phyloP scores from a whole-genome alignment of 2,888 invertebrate genomes.

The Ormia ochracea region DNA sequence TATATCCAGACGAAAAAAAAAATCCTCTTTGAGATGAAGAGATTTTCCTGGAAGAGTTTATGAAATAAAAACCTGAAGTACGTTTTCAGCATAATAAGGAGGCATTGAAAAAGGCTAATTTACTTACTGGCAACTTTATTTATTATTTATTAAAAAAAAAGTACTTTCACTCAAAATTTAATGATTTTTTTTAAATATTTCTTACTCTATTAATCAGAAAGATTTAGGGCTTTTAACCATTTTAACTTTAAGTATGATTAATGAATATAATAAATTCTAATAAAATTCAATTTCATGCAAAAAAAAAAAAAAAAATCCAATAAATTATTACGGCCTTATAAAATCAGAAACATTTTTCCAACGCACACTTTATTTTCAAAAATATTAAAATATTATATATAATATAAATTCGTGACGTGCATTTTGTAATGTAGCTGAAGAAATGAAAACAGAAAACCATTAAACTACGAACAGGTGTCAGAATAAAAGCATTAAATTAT shows the following conservation, averaged over 20 bases:
- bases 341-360: background rate
- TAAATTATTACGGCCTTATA: background rate
- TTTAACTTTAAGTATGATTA: background rate
- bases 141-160: background rate
- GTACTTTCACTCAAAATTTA: too few relatives aligned
- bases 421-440: background rate
- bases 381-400: background rate
- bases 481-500: conserved; percentile 47
- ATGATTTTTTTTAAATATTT: background rate
- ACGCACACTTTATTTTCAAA: background rate
- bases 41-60: too few relatives aligned
- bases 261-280: conserved; percentile 20
- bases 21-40: too few relatives aligned
- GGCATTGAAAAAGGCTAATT: too few relatives aligned
- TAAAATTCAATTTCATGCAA: background rate
- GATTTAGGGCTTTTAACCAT: background rate
- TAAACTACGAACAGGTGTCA: conserved; percentile 61
- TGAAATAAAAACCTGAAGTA: too few relatives aligned
- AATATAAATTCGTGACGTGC: background rate
- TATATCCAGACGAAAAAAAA: too few relatives aligned
- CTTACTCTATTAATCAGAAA: background rate
- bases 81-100: too few relatives aligned
- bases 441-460: conserved; percentile 19
- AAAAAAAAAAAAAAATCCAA: too few relatives aligned
- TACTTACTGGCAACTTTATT: too few relatives aligned